These are phyloP conservation scores for Chionomys nivalis DNA, from an alignment of 2,113 vertebrate species.

Conservation along the genomic window DNA sequence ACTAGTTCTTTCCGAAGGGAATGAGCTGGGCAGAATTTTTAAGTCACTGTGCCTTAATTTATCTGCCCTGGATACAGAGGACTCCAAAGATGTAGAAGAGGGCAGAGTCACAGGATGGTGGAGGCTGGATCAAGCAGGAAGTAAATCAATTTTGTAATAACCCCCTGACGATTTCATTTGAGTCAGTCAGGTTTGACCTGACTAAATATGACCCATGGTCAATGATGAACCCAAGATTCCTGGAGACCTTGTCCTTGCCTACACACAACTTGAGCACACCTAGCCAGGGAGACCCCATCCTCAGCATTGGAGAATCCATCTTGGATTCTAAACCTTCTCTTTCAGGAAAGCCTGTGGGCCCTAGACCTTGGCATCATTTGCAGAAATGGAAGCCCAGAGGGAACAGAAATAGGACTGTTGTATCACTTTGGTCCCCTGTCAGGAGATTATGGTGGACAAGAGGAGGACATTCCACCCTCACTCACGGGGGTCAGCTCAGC, in stretches of 20 bases:
- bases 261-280: background rate
- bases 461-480: too few relatives aligned
- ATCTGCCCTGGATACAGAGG: too few relatives aligned
- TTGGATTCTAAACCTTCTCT: background rate
- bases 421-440: background rate
- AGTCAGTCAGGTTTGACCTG: background rate
- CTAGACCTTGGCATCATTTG: background rate
- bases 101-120: background rate
- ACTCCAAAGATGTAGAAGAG: background rate
- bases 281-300: background rate
- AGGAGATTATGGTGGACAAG: background rate
- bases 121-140: background rate
- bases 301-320: background rate
- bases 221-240: background rate
- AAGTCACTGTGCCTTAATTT: background rate
- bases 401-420: background rate
- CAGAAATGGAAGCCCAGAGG: background rate
- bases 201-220: background rate
- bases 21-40: background rate
- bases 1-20: background rate
- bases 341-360: accelerated
- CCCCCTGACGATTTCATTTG: background rate
- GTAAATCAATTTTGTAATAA: background rate
- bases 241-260: background rate
- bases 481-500: accelerated